These are phyloP conservation scores for Drosophila mercatorum DNA, from an alignment of 2,888 invertebrate genomes.

Conservation along the genomic window DNA sequence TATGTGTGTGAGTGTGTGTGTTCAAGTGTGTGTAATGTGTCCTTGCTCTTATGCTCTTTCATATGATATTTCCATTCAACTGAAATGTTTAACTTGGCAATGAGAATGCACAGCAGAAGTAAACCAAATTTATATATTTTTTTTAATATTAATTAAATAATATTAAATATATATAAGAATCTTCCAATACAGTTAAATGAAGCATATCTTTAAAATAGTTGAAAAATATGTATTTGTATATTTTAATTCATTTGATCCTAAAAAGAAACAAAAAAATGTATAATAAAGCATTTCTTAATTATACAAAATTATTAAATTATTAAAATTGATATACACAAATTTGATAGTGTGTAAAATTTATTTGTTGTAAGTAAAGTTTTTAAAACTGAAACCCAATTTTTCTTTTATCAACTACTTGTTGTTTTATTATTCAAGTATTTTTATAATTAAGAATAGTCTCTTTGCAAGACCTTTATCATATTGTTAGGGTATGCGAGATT, in stretches of 20 bases:
- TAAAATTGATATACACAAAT: too few species aligned
- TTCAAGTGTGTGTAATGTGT: conserved; percentile 52
- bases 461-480: too few species aligned
- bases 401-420: too few species aligned
- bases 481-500: conserved; percentile 20
- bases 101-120: neutral
- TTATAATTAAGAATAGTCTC: neutral
- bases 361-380: neutral
- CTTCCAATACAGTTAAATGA: too few species aligned
- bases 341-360: neutral
- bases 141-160: neutral
- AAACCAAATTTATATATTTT: neutral
- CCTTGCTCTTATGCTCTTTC: conserved; percentile 57
- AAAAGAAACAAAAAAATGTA: too few species aligned
- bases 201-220: too few species aligned
- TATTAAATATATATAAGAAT: too few species aligned
- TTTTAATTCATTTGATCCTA: too few species aligned
- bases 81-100: neutral
- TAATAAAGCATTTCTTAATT: neutral
- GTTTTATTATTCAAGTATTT: too few species aligned
- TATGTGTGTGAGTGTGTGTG: conserved; percentile 10
- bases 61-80: neutral
- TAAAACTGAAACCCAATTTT: neutral
- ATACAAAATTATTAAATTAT: neutral
- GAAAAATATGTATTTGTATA: too few species aligned